A percentile compares a stretch with the other conserved stretches of the same genome.
phyloP scores from a whole-genome alignment of 2,113 vertebrate genomes.

The Anoplopoma fimbria region DNA sequence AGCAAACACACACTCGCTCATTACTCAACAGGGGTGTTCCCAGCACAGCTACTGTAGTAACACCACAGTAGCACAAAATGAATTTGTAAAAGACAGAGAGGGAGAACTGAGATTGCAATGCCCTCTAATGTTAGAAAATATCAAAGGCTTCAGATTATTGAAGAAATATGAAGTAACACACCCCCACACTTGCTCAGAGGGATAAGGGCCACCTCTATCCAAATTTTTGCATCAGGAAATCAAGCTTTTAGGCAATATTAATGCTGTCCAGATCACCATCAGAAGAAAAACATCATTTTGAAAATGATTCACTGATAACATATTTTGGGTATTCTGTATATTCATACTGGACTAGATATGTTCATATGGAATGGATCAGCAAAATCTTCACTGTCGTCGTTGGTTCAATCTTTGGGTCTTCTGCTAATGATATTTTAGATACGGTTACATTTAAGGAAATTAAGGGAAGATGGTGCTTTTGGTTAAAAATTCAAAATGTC shows the following conservation, averaged over 20 bases:
- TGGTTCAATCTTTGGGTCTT: neutral
- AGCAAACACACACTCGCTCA: neutral
- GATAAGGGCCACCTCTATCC: constrained; percentile 15
- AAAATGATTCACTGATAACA: neutral
- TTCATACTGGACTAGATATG: neutral
- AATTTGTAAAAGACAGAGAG: neutral
- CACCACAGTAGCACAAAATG: constrained; percentile 17
- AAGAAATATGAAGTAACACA: constrained; percentile 17
- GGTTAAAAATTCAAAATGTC: neutral
- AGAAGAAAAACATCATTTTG: neutral
- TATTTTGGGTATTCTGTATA: neutral
- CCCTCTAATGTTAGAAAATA: constrained; percentile 13
- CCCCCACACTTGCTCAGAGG: neutral
- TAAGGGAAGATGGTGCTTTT: neutral
- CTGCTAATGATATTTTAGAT: neutral
- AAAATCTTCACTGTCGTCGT: neutral
- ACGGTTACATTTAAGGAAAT: neutral
- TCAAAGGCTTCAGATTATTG: constrained; percentile 40
- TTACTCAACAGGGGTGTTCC: constrained; percentile 7
- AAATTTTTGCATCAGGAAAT: constrained; percentile 2
- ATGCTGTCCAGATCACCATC: neutral
- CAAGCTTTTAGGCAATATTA: neutral
- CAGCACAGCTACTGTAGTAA: neutral
- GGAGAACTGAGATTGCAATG: constrained; percentile 22
- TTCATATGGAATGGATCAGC: neutral